Evolutionary conservation across 2,888 invertebrate genomes (phyloP).

Genomic region (Epirrhoe alternata): DNA sequence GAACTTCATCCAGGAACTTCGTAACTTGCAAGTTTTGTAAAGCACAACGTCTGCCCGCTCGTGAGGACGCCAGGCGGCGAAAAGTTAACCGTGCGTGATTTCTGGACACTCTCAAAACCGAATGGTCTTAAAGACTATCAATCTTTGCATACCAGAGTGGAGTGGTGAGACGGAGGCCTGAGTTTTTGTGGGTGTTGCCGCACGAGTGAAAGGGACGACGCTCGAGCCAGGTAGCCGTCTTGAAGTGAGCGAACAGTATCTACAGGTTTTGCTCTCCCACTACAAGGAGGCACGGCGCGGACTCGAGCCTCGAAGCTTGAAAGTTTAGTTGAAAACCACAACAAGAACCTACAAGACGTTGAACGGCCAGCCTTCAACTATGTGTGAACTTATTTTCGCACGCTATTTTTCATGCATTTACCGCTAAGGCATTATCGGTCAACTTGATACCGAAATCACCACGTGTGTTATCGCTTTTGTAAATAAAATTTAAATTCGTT

Average conservation of each 20-base stretch:
- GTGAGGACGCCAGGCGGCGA: constrained; percentile 83
- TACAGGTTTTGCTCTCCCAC: constrained; percentile 85
- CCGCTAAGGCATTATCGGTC: constrained; percentile 40
- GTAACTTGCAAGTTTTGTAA: constrained; percentile 61
- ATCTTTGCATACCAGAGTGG: constrained; percentile 85
- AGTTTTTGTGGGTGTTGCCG: constrained; percentile 53
- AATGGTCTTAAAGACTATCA: constrained; percentile 85
- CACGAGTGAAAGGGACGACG: constrained; percentile 77
- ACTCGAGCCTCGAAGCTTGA: constrained; percentile 74
- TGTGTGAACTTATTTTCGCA: constrained; percentile 30
- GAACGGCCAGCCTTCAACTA: constrained; percentile 44
- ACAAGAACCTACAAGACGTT: constrained; percentile 66
- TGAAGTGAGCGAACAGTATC: constrained; percentile 79
- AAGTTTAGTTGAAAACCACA: constrained; percentile 75
- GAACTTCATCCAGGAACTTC: constrained; percentile 60
- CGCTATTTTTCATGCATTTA: constrained; percentile 34
- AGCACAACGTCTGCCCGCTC: constrained; percentile 70
- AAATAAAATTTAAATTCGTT: constrained; percentile 20
- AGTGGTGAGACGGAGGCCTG: constrained; percentile 74
- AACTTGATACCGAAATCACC: constrained; percentile 42
- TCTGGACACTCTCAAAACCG: constrained; percentile 82
- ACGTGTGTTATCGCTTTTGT: constrained; percentile 36
- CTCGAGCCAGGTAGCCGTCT: constrained; percentile 75
- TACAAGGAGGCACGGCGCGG: constrained; percentile 80
- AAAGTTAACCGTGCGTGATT: constrained; percentile 84